Evolutionary conservation across 2,113 vertebrate species (phyloP), one percentile per base, ranked within the genome.

Genomic region (Nesospiza acunhae): DNA sequence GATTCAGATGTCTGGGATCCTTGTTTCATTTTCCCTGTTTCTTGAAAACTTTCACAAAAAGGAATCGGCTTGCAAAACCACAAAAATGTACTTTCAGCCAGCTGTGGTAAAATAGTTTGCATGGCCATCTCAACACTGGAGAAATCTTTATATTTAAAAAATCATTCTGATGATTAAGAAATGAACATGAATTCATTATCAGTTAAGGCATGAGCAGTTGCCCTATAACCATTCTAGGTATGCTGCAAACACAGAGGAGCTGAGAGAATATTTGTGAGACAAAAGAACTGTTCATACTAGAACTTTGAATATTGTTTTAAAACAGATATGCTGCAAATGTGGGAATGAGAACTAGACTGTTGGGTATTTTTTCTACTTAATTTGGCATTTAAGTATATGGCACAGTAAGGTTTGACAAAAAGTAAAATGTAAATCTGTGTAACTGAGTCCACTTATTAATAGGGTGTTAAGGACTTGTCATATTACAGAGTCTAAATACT

Each of bases 1-100:
- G 97, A 97, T 92, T 98, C 96, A 97, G 79, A 88, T 91, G 92
- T 96, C 94, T 97, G 90, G 91, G 91, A 93, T 93, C 93, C 31
- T 33, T 56, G 55, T 56, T 56, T 91, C 47, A 69, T 91, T 97
- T 91, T 96, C 39, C 90, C 91, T 92, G 52, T 89, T 95, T 96
- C 85, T 88, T 94, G 79, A 92, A 96, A 94, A 93, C 81, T 93
- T 95, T 76, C 79, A 91, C 41, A 81, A 87, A 75, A 96, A 94
- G 64, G 94, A 94, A 89, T 94, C 77, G 58, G 84, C 62, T 89
- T 94, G 84, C 90, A 97, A 96, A 97, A 95, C 97, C 97, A 82
- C 97, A 97, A 84, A 93, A 96, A 97, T 97, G 93, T 90, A 33
- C 60, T 95, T 92, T 91, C 66, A 87, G 82, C 84, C 76, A 92